Base-by-base conservation (phyloP, 2,113 vertebrate genomes). In the Phaetusa simplex region DNA sequence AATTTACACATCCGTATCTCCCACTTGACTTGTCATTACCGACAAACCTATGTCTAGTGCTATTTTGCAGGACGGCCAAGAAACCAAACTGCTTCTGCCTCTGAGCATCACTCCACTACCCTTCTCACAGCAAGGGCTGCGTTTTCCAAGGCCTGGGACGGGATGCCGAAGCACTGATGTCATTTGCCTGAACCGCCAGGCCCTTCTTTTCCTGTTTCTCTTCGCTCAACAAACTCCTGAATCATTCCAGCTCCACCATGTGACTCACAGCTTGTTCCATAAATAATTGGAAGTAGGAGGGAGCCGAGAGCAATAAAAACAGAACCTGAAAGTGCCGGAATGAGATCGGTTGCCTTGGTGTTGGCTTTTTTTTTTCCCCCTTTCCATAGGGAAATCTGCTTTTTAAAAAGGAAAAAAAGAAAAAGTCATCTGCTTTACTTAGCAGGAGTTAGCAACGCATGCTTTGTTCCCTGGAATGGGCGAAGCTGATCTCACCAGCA, bases 201-300 rank as follows among this genome's bases (percentile, higher is more conserved):
- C 86, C 71, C 86, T 96, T 94, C 89, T 96, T 95, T 95, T 96
- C 89, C 95, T 91, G 59, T 92, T 97, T 93, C 95, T 84, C 76
- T 88, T 90, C 0, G 0, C 71, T 94, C 73, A 95, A 76, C 88
- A 92, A 94, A 95, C 50, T 86, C 71, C 65, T 90, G 93, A 93
- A 95, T 93, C 85, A 82, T 93, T 96, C 86, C 95, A 94, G 52
- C 67, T 94, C 82, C 61, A 55, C 59, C 77, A 96, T 69, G 79
- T 55, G 34, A 95, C 65, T 90, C 88, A 95, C 40, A 83, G 59
- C 65, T 94, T 89, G 45, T 87, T 91, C 95, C 95, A 95, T 85
- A 97, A 97, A 93, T 92, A 95, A 95, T 88, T 96, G 80, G 91
- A 96, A 92, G 93, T 71, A 91, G 82, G 73, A 95, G 85, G 70